phyloP scores from a whole-genome alignment of 1,140 invertebrate species.

The Polyergus mexicanus region DNA sequence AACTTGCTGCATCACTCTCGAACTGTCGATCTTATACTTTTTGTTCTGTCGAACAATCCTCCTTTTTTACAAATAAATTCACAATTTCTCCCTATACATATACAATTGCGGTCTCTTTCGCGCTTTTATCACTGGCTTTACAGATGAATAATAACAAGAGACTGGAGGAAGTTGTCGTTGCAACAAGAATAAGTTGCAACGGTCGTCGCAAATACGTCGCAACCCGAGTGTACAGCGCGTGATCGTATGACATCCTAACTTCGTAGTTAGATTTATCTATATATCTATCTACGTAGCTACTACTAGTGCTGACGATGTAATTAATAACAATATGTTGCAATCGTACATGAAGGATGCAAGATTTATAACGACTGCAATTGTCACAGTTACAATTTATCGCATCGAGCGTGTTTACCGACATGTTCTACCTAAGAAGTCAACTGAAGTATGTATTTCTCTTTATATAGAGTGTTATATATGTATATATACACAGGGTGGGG shows the following conservation, averaged over 20 bases:
- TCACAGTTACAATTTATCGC: constrained; percentile 6
- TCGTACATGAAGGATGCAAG: background rate
- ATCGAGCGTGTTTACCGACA: background rate
- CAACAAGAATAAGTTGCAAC: constrained; percentile 1
- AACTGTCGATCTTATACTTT: constrained; percentile 68
- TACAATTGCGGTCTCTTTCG: background rate
- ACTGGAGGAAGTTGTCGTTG: background rate
- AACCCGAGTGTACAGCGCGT: background rate
- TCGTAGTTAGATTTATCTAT: background rate
- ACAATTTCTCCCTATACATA: constrained; percentile 73
- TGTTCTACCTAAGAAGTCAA: background rate
- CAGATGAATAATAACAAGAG: background rate
- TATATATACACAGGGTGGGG: too few relatives aligned
- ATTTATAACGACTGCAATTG: constrained; percentile 23
- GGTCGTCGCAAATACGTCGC: background rate
- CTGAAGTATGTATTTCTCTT: background rate
- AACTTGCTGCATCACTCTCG: constrained; percentile 75
- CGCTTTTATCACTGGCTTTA: background rate
- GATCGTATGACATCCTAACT: background rate
- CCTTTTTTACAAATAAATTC: constrained; percentile 80
- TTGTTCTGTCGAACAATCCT: constrained; percentile 69
- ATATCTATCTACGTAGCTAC: background rate
- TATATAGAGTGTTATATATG: background rate
- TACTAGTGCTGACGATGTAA: constrained; percentile 4
- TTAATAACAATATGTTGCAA: constrained; percentile 40